Evolutionary conservation across 64 coral and sea anemone genomes (phyloP).

Genomic region (Stylophora pistillata): DNA sequence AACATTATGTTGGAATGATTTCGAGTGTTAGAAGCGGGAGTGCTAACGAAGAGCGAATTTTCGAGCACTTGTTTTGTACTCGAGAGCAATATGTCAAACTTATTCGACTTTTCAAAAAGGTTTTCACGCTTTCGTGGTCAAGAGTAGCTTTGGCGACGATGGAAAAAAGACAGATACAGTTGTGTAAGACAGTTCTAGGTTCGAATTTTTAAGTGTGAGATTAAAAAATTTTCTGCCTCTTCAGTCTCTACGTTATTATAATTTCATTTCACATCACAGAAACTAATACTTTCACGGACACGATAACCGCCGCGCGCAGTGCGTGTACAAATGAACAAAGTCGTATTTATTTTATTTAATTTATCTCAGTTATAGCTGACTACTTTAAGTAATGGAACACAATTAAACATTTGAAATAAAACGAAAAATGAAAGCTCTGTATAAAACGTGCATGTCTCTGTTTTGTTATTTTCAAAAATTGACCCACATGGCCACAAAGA

Average conservation of each 20-base stretch:
- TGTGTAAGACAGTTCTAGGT: not conserved
- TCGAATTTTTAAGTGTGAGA: not conserved
- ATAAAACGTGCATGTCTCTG: too few species aligned
- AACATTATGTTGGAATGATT: constrained; percentile 11
- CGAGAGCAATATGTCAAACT: not conserved
- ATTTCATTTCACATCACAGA: too few species aligned
- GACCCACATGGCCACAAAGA: not conserved
- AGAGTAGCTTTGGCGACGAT: not conserved
- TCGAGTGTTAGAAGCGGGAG: not conserved
- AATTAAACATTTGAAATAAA: constrained; percentile 23
- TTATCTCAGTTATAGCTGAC: too few species aligned
- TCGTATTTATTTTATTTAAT: too few species aligned
- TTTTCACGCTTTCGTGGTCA: not conserved
- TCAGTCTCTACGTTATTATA: too few species aligned
- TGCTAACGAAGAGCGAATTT: not conserved
- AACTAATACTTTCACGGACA: too few species aligned
- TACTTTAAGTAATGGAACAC: not conserved
- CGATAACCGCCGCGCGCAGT: too few species aligned
- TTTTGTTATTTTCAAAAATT: too few species aligned
- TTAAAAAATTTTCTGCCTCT: too few species aligned
- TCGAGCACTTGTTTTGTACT: constrained; percentile 19
- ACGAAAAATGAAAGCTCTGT: not conserved
- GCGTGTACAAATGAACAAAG: too few species aligned
- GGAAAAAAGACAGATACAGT: too few species aligned
- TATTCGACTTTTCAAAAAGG: constrained; percentile 1